Percentiles rank a stretch among this genome's conserved stretches.
These are phyloP conservation scores for Nannoperca australis DNA, from an alignment of 2,797 vertebrate genomes.

Conservation along the genomic window DNA sequence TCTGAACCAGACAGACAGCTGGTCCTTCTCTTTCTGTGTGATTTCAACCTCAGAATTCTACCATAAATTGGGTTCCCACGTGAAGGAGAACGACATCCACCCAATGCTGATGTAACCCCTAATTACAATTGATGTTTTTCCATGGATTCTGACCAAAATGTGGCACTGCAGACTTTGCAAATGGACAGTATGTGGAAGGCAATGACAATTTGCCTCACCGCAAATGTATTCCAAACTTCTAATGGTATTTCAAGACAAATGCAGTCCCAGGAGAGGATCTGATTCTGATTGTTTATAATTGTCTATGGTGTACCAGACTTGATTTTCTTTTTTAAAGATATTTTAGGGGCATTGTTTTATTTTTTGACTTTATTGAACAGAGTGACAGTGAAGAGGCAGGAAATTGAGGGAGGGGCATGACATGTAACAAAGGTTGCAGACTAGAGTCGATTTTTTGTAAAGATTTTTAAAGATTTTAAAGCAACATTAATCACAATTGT, in stretches of 20 bases:
- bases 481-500: neutral
- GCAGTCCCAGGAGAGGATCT: neutral
- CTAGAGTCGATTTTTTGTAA: no score
- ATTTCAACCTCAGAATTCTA: constrained; percentile 69
- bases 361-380: no score
- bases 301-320: neutral
- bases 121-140: constrained; percentile 76
- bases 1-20: constrained; percentile 67
- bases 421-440: no score
- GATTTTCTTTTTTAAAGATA: neutral
- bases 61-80: constrained; percentile 68
- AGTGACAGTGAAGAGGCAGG: no score
- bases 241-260: constrained; percentile 44
- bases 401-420: no score
- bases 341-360: no score
- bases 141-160: constrained; percentile 62
- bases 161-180: constrained; percentile 50
- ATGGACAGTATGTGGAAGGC: constrained; percentile 39
- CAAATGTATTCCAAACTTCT: constrained; percentile 35
- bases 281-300: constrained; percentile 12
- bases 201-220: constrained; percentile 21
- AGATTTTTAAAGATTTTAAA: neutral
- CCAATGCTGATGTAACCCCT: constrained; percentile 68
- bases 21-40: constrained; percentile 63
- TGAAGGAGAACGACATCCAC: constrained; percentile 63